Percentiles rank a stretch among this genome's conserved stretches.
phyloP scores from a whole-genome alignment of 1,140 invertebrate genomes.

The Caerostris extrusa region DNA sequence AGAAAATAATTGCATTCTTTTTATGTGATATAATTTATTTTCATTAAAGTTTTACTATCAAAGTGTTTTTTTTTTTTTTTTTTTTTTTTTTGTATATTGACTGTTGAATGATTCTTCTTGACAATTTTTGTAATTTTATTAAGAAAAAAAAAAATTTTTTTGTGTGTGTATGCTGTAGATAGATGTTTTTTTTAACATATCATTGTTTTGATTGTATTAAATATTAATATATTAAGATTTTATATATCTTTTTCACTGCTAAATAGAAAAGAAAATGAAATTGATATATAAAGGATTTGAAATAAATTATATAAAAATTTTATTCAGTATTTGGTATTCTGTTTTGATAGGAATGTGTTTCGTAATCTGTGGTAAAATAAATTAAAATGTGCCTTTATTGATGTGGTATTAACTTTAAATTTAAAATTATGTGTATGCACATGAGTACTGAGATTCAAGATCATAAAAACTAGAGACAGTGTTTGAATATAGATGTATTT shows the following conservation, averaged over 20 bases:
- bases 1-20: background rate
- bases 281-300: background rate
- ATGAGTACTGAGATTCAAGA: background rate
- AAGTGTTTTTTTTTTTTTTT: background rate
- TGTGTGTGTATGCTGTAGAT: background rate
- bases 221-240: background rate
- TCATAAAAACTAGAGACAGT: background rate
- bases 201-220: conserved; percentile 12
- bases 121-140: background rate
- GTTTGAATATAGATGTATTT: too few relatives aligned
- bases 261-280: background rate
- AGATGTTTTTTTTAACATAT: conserved; percentile 3
- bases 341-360: background rate
- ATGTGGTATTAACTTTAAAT: conserved; percentile 2
- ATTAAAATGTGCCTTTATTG: conserved; percentile 19
- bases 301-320: background rate
- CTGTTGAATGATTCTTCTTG: background rate
- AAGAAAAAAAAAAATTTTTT: background rate
- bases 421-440: background rate
- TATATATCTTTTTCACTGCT: background rate
- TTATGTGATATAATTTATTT: background rate
- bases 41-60: background rate
- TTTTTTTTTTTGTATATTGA: background rate
- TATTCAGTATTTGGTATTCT: background rate
- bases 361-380: background rate